phyloP scores from a whole-genome alignment of 1,140 invertebrate species.

The Drosophila ohnishii region DNA sequence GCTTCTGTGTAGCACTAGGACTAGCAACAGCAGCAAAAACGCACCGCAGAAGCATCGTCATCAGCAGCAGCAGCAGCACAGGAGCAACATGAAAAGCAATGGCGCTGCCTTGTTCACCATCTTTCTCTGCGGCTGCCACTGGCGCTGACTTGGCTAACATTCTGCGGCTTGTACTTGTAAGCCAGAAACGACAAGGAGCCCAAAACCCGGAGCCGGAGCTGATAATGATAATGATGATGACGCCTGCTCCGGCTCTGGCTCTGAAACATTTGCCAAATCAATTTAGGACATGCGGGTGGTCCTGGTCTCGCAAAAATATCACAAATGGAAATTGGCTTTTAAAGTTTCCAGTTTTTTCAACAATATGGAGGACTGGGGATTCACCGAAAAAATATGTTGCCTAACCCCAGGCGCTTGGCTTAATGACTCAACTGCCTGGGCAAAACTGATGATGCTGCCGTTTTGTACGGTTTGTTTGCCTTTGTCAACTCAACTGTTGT shows the following conservation, averaged over 20 bases:
- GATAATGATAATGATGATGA: conserved; percentile 69
- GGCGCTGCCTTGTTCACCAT: conserved; percentile 22
- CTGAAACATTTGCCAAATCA: conserved; percentile 66
- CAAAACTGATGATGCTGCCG: conserved; percentile 33
- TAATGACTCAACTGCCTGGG: conserved; percentile 38
- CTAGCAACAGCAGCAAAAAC: conserved; percentile 11
- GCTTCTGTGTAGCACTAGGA: too few relatives aligned
- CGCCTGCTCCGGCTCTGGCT: conserved; percentile 1
- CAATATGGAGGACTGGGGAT: background rate
- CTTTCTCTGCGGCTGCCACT: conserved; percentile 27
- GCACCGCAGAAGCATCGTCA: conserved; percentile 4
- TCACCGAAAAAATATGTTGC: conserved; percentile 21
- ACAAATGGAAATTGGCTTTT: conserved; percentile 48
- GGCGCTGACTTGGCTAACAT: conserved; percentile 38
- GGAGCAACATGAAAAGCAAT: conserved; percentile 33
- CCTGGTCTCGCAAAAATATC: conserved; percentile 23
- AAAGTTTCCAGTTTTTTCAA: conserved; percentile 15
- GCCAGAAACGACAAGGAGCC: conserved; percentile 45
- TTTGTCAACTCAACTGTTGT: conserved; percentile 22
- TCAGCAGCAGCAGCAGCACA: conserved; percentile 14
- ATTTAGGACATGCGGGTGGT: conserved; percentile 48
- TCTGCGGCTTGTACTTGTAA: conserved; percentile 43
- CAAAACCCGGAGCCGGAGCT: conserved; percentile 22
- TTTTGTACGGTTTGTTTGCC: conserved; percentile 29
- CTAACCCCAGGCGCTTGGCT: conserved; percentile 39